These are phyloP conservation scores for Boulengeromyrus knoepffleri DNA, from an alignment of 2,113 vertebrate species.

Conservation along the genomic window DNA sequence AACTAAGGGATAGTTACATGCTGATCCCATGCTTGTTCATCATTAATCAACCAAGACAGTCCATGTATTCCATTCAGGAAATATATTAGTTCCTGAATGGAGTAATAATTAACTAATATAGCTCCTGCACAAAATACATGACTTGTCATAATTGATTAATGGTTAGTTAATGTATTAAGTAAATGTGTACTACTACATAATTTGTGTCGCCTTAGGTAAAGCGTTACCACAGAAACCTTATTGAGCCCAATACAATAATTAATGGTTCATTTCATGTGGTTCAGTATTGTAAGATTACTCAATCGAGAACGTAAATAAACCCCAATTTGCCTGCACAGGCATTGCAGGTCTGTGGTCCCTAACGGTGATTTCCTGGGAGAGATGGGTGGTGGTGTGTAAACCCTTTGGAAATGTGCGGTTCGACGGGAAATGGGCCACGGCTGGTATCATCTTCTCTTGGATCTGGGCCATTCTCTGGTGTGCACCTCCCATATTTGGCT, in stretches of 20 bases:
- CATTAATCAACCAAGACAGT: neutral
- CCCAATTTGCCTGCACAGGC: conserved; percentile 43
- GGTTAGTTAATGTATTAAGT: neutral
- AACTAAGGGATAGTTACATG: neutral
- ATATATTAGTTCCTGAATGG: neutral
- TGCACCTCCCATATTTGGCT: conserved; percentile 74
- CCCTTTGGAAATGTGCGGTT: conserved; percentile 84
- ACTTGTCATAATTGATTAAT: neutral
- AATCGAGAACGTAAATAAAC: neutral
- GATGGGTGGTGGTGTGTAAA: conserved; percentile 87
- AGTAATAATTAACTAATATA: neutral
- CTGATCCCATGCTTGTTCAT: neutral
- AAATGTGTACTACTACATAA: neutral
- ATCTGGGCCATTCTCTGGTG: conserved; percentile 67
- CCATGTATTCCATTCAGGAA: neutral
- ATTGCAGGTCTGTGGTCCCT: conserved; percentile 77
- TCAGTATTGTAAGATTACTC: neutral
- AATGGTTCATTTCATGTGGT: neutral
- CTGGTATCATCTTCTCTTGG: conserved; percentile 75
- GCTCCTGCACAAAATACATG: neutral
- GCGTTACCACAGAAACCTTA: neutral
- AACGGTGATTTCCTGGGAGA: conserved; percentile 81
- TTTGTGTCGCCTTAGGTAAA: neutral
- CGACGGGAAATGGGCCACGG: conserved; percentile 70
- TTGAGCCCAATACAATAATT: neutral